Evolutionary conservation across 2,888 invertebrate genomes (phyloP).

Genomic region (Drosophila pegasa): DNA sequence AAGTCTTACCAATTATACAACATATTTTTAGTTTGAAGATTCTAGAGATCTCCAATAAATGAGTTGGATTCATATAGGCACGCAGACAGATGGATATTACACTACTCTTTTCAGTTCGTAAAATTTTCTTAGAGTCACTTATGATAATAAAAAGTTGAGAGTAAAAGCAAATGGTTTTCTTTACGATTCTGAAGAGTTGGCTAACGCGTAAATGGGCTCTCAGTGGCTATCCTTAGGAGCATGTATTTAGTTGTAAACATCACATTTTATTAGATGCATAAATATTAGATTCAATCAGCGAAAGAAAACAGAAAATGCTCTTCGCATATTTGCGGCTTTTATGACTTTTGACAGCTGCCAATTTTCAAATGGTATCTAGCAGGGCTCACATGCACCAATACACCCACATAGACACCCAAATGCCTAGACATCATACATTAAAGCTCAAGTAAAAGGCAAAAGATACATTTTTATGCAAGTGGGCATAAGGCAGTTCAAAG

Average conservation of each 20-base stretch:
- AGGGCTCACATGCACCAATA: neutral
- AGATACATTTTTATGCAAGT: constrained; percentile 8
- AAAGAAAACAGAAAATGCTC: constrained; percentile 3
- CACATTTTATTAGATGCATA: constrained; percentile 8
- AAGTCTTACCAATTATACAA: no score
- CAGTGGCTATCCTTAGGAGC: neutral
- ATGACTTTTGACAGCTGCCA: constrained; percentile 19
- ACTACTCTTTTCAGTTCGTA: neutral
- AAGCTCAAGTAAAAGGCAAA: constrained; percentile 36
- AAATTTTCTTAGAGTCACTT: neutral
- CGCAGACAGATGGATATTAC: no score
- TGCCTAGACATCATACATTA: constrained; percentile 27
- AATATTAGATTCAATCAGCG: constrained; percentile 5
- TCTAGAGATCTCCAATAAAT: no score
- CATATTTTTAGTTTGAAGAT: no score
- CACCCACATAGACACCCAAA: neutral
- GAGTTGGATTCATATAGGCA: no score
- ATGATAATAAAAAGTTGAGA: neutral
- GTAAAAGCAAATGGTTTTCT: neutral
- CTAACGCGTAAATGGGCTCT: neutral
- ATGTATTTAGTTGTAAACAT: neutral
- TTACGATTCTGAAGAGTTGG: neutral
- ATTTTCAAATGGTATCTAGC: constrained; percentile 20
- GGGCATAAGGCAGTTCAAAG: neutral
- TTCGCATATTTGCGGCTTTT: constrained; percentile 9